Percentiles rank a stretch among this genome's conserved stretches.
Conservation (phyloP, 1,140 invertebrate species). For the Anagrus nilaparvatae region DNA sequence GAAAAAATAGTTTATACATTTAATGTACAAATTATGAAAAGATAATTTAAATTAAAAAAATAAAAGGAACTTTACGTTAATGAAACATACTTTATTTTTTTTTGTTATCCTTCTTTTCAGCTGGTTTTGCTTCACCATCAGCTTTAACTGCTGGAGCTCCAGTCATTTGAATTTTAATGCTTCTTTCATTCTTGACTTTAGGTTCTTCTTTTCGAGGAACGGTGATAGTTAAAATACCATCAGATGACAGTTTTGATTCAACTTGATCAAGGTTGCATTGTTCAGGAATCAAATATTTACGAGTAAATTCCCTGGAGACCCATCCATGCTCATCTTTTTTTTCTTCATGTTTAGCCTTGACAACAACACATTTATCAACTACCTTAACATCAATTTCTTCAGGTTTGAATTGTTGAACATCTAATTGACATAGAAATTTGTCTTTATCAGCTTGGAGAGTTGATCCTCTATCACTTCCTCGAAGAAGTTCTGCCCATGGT, state of each 20-base stretch:
- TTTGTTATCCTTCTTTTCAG: constrained; percentile 12
- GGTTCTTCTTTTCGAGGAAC: constrained; percentile 45
- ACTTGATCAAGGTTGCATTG: constrained; percentile 54
- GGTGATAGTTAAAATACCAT: constrained; percentile 59
- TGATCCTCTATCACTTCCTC: constrained; percentile 26
- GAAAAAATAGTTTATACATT: too few relatives aligned
- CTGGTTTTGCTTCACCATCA: constrained; percentile 7
- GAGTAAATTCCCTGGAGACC: constrained; percentile 55
- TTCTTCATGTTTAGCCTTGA: constrained; percentile 63
- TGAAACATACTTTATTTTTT: too few relatives aligned
- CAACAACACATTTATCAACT: constrained; percentile 55
- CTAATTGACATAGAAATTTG: constrained; percentile 48
- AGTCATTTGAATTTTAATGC: constrained; percentile 42
- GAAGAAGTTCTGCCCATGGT: constrained; percentile 13
- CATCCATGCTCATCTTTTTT: constrained; percentile 54
- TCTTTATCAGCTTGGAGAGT: constrained; percentile 44
- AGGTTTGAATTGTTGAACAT: constrained; percentile 68
- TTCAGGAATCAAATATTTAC: constrained; percentile 57
- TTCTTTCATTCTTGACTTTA: constrained; percentile 28
- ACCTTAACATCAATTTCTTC: constrained; percentile 72
- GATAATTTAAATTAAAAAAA: too few relatives aligned
- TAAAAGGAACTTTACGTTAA: too few relatives aligned
- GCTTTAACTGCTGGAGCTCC: constrained; percentile 35
- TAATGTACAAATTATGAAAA: too few relatives aligned
- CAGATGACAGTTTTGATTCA: constrained; percentile 57